Conservation (phyloP, 1,140 invertebrate genomes). For the Apis dorsata region DNA sequence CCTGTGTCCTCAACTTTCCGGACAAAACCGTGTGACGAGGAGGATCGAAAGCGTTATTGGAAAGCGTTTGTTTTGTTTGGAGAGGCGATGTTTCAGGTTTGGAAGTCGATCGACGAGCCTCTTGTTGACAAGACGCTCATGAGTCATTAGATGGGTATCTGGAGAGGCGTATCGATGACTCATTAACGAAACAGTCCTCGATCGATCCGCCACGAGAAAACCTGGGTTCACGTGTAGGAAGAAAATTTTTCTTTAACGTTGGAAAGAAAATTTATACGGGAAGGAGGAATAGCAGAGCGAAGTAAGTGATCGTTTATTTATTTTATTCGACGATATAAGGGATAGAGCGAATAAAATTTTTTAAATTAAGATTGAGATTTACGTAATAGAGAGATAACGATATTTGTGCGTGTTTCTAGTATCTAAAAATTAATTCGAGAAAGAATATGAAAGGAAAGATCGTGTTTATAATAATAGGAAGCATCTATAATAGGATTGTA, state of each 20-base stretch:
- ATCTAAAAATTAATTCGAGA: too few species aligned
- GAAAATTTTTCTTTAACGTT: not conserved
- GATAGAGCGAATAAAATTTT: too few species aligned
- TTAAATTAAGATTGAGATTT: too few species aligned
- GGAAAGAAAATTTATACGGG: too few species aligned
- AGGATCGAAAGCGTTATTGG: conserved; percentile 3
- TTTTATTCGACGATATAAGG: too few species aligned
- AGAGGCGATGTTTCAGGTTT: not conserved
- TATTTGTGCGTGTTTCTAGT: too few species aligned
- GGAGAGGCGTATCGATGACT: conserved; percentile 3
- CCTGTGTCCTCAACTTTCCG: conserved; percentile 21
- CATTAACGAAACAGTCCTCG: not conserved
- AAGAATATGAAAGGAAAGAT: too few species aligned
- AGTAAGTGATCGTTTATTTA: too few species aligned
- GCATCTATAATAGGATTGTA: too few species aligned
- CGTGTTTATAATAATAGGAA: too few species aligned
- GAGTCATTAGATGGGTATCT: not conserved
- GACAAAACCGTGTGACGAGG: conserved; percentile 28
- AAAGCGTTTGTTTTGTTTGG: conserved; percentile 20
- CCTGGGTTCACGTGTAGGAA: not conserved
- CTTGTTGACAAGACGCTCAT: not conserved
- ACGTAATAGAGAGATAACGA: too few species aligned
- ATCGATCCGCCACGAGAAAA: not conserved
- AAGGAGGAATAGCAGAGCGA: too few species aligned
- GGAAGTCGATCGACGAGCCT: not conserved